These are phyloP conservation scores for Pseudeuparius sepicola DNA, from an alignment of 2,888 invertebrate species.

Conservation along the genomic window DNA sequence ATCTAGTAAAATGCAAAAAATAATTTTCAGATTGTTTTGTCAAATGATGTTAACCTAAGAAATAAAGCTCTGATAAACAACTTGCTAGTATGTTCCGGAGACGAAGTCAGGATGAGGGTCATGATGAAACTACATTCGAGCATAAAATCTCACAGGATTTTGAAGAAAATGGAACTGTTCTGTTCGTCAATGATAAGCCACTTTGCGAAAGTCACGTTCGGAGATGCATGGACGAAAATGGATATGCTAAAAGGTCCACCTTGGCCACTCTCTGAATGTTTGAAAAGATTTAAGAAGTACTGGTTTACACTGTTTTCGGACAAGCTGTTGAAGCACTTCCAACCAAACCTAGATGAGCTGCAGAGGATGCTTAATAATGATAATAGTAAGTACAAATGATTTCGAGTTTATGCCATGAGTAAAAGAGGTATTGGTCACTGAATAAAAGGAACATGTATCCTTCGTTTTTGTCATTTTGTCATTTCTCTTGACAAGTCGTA, in stretches of 20 bases:
- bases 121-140: slow-evolving; percentile 17
- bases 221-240: slow-evolving; percentile 45
- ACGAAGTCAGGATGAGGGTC: slow-evolving; percentile 28
- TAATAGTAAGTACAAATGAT: slow-evolving; percentile 23
- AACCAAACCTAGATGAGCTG: slow-evolving; percentile 29
- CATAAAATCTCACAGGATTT: slow-evolving; percentile 25
- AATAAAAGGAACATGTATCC: no score
- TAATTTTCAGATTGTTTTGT: slow-evolving; percentile 44
- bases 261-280: slow-evolving; percentile 45
- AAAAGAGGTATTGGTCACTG: no score
- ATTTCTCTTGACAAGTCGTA: no score
- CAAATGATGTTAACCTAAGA: slow-evolving; percentile 50
- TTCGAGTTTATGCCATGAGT: no score
- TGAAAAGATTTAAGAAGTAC: slow-evolving; percentile 46
- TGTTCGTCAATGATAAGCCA: slow-evolving; percentile 38
- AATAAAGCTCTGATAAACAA: slow-evolving; percentile 46
- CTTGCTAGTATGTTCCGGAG: slow-evolving; percentile 32
- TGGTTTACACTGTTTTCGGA: slow-evolving; percentile 51
- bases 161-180: slow-evolving; percentile 26
- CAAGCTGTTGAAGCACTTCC: slow-evolving; percentile 32
- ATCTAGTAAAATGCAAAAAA: not conserved
- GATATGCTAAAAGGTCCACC: slow-evolving; percentile 40
- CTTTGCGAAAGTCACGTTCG: slow-evolving; percentile 49
- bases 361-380: slow-evolving; percentile 22
- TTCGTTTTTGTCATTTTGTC: no score